phyloP scores from a whole-genome alignment of 2,797 vertebrate species.

The Crocidura indochinensis region DNA sequence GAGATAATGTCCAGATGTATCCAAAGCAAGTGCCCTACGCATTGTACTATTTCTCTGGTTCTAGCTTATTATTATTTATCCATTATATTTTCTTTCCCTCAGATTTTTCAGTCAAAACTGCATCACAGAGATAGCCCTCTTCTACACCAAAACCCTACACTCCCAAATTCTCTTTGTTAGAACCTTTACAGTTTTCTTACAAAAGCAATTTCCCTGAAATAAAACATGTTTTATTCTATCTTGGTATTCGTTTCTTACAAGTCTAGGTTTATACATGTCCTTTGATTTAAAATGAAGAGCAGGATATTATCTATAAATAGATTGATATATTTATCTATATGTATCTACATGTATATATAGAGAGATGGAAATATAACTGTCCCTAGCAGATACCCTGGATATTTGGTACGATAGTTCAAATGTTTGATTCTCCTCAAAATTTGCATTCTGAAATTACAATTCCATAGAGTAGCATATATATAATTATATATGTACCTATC shows the following conservation, averaged over 20 bases:
- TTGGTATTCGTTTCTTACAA: neutral
- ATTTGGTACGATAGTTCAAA: neutral
- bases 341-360: no score
- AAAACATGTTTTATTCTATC: constrained; percentile 1
- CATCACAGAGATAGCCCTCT: neutral
- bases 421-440: neutral
- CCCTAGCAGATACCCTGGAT: neutral
- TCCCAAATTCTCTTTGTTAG: no score
- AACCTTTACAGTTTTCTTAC: neutral
- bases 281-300: neutral
- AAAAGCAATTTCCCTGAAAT: neutral
- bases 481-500: neutral
- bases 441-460: neutral
- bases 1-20: no score
- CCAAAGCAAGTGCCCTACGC: no score
- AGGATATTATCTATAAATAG: neutral
- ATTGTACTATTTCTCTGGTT: no score
- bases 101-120: neutral
- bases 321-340: no score
- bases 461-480: neutral
- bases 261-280: neutral
- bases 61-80: neutral
- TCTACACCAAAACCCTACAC: no score
- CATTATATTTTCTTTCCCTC: neutral
- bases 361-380: neutral